Evolutionary conservation across 2,888 invertebrate genomes (phyloP), one percentile per base, ranked within the genome.

Genomic region (Parthenolecanium corni): DNA sequence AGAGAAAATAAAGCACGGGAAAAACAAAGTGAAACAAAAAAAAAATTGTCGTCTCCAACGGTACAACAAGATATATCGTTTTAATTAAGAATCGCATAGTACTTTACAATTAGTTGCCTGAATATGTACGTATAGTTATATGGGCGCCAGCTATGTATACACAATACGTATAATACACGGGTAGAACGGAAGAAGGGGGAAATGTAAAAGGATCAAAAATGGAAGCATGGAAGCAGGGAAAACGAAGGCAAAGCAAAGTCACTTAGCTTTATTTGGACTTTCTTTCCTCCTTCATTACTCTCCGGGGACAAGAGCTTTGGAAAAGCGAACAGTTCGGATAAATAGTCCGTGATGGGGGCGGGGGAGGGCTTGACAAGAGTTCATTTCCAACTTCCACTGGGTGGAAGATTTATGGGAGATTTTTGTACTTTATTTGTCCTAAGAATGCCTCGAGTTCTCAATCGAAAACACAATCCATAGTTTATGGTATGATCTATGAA

Each of bases 11-110:
- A n/a, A 36, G 36, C 16, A 52, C 36, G 20, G 16, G 21, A n/a
- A 51, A 47, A 31, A 31, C 31, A 31, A 31, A 31, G 31, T 31
- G 9, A 31, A 31, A 31, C 31, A 31, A 4, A 31, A 31, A 31
- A 16, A 12, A 38, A 52, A 36, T 14, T 38, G 52, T 52, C 52
- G n/a, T 36, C 20, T 38, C n/a, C 11, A 52, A 52, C 31, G 52
- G 16, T 20, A 20, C 52, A 36, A 36, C 31, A 20, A 38, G 31
- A 52, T 52, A 52, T 52, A 52, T 52, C 20, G 52, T 52, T 52
- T 52, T 52, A 52, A 52, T 52, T 52, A 52, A 52, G 52, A 52
- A 52, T 36, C 25, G 36, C 52, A n/a, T n/a, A 52, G 52, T 52
- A 52, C 31, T 25, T 52, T 52, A 52, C 52, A 52, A 52, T 52